A percentile compares a stretch with the other conserved stretches of the same genome.
Evolutionary conservation across 1,140 invertebrate genomes (phyloP).

Genomic region (Drosophila sucinea): DNA sequence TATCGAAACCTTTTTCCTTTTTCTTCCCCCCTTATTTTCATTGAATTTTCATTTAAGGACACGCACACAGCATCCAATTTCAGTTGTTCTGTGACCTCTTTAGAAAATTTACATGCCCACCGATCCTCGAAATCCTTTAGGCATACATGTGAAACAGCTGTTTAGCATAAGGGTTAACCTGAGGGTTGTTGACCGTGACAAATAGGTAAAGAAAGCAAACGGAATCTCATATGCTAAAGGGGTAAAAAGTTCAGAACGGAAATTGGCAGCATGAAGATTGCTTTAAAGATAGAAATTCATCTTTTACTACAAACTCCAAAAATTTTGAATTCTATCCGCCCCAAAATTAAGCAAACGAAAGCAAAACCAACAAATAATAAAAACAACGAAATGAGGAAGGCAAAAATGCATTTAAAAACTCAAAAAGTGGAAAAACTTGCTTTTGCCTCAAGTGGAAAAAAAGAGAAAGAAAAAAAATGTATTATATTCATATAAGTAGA

Average conservation of each 20-base stretch:
- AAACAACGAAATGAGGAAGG: slow-evolving; percentile 9
- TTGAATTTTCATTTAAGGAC: slow-evolving; percentile 35
- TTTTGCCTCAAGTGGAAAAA: slow-evolving; percentile 49
- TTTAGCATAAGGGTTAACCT: slow-evolving; percentile 53
- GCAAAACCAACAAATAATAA: slow-evolving; percentile 2
- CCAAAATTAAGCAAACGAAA: not conserved
- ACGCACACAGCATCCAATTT: slow-evolving; percentile 65
- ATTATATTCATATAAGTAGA: slow-evolving; percentile 52
- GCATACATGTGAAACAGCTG: slow-evolving; percentile 55
- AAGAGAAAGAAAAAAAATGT: slow-evolving; percentile 42
- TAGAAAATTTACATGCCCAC: slow-evolving; percentile 40
- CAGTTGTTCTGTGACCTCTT: slow-evolving; percentile 13
- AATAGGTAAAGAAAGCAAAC: slow-evolving; percentile 11
- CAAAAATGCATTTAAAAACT: slow-evolving; percentile 55
- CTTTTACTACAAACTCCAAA: not conserved
- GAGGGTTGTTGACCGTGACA: slow-evolving; percentile 41
- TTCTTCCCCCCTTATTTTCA: slow-evolving; percentile 5
- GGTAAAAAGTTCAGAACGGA: not conserved
- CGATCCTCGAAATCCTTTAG: slow-evolving; percentile 40
- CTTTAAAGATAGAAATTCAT: not conserved
- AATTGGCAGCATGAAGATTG: slow-evolving; percentile 31
- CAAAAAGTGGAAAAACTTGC: slow-evolving; percentile 63
- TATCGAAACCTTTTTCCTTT: slow-evolving; percentile 47
- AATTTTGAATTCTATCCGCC: not conserved
- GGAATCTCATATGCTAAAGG: not conserved